phyloP scores from a whole-genome alignment of 2,113 vertebrate species.

The Egretta garzetta region DNA sequence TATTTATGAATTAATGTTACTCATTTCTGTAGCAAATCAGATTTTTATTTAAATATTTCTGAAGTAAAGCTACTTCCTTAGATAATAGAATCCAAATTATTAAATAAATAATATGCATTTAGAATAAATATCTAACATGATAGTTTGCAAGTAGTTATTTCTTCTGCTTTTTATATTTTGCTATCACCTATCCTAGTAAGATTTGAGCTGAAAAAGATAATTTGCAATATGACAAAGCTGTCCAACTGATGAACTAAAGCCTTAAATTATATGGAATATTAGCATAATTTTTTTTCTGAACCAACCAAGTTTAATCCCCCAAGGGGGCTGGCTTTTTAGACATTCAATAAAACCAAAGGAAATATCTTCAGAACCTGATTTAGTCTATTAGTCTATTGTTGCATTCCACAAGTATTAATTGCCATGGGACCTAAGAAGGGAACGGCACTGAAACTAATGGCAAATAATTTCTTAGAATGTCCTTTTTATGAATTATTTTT shows the following conservation, averaged over 20 bases:
- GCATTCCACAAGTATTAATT: neutral
- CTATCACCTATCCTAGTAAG: neutral
- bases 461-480: neutral
- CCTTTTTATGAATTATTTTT: neutral
- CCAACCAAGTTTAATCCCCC: neutral
- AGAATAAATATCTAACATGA: neutral
- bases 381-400: neutral
- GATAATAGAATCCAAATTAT: neutral
- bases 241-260: neutral
- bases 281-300: neutral
- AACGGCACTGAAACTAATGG: neutral
- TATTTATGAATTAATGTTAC: conserved; percentile 1
- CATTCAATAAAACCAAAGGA: neutral
- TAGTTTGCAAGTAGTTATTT: neutral
- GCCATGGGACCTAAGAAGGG: neutral
- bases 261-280: neutral
- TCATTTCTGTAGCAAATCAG: neutral
- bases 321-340: neutral
- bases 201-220: neutral
- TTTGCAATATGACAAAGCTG: neutral
- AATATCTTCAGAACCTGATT: neutral
- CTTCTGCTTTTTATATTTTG: neutral
- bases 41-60: conserved; percentile 10
- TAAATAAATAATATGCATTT: neutral
- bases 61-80: neutral